These are phyloP conservation scores for Poecilia gillii DNA, from an alignment of 2,797 vertebrate genomes.

Conservation along the genomic window DNA sequence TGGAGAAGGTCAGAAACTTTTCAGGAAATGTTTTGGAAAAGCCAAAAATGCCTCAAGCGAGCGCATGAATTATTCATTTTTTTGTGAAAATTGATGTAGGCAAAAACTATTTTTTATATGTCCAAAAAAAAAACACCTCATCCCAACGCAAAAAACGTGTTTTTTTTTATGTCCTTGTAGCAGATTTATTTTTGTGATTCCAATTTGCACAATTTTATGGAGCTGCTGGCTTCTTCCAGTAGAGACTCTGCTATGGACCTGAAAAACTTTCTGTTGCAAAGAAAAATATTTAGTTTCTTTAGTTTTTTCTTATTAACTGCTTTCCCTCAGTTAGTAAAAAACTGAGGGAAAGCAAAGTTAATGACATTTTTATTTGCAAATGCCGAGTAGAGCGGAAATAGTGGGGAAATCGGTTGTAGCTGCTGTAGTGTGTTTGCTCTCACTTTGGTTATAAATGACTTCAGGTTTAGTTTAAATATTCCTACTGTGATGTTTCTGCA, in stretches of 20 bases:
- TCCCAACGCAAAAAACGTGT: no score
- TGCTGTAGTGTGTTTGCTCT: neutral
- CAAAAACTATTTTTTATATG: no score
- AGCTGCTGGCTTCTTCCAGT: neutral
- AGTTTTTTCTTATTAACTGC: no score
- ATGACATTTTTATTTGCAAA: neutral
- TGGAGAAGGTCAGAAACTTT: neutral
- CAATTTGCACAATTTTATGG: no score
- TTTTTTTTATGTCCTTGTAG: no score
- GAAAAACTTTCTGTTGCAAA: neutral
- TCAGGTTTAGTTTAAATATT: neutral
- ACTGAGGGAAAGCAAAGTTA: neutral
- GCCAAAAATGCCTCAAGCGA: no score
- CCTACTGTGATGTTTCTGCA: constrained; percentile 42
- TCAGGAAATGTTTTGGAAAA: neutral
- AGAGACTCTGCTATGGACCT: neutral
- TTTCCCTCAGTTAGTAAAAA: neutral
- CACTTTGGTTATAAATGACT: neutral
- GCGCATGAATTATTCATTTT: no score
- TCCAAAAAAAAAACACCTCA: no score
- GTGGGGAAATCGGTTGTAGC: neutral
- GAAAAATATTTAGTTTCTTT: neutral
- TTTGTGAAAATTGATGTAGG: no score
- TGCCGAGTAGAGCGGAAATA: neutral
- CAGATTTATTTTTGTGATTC: no score